Conservation (phyloP, 1,140 invertebrate species). For the Calycopis cecrops region DNA sequence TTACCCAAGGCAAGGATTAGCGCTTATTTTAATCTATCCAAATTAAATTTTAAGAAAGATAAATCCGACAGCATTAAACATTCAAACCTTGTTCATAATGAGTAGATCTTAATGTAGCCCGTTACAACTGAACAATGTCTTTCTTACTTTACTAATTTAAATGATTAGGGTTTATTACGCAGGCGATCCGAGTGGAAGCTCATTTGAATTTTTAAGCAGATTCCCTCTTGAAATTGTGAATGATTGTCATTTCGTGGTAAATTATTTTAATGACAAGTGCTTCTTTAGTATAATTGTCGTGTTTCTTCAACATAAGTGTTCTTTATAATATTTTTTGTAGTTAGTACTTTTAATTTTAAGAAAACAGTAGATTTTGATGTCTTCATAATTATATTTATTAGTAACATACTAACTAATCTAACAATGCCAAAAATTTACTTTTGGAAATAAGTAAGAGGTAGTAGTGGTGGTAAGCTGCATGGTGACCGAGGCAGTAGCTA, state of each 20-base stretch:
- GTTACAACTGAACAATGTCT: conserved; percentile 33
- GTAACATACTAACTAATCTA: no score
- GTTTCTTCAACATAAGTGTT: not conserved
- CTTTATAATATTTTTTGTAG: not conserved
- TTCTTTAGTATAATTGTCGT: not conserved
- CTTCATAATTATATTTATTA: no score
- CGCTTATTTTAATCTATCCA: conserved; percentile 11
- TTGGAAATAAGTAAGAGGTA: no score
- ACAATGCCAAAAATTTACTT: no score
- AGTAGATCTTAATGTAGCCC: conserved; percentile 33
- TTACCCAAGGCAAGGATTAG: not conserved
- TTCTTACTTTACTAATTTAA: conserved; percentile 43
- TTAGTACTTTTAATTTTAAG: no score
- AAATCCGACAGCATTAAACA: conserved; percentile 50
- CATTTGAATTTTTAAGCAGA: conserved; percentile 27
- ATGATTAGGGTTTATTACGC: conserved; percentile 41
- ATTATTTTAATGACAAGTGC: not conserved
- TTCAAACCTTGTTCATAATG: conserved; percentile 50
- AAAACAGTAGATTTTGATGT: no score
- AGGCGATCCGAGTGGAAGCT: conserved; percentile 26
- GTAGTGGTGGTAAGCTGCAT: no score
- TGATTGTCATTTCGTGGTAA: not conserved
- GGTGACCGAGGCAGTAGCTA: no score
- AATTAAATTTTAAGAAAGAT: conserved; percentile 52
- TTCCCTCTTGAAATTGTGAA: conserved; percentile 6